phyloP scores from a whole-genome alignment of 1,140 invertebrate species.

The Araneus ventricosus region DNA sequence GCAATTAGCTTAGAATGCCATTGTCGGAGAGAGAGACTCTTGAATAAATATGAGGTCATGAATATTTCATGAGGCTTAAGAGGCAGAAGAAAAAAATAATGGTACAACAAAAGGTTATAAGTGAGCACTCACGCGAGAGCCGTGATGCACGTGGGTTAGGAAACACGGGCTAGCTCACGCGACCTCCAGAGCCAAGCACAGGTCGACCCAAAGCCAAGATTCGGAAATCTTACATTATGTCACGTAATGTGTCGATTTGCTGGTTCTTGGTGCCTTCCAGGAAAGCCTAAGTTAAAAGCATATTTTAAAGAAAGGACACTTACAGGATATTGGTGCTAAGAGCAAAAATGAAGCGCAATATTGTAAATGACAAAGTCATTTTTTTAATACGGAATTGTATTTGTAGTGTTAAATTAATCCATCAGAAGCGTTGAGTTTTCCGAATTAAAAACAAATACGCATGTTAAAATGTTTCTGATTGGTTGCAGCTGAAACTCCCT shows the following conservation, averaged over 20 bases:
- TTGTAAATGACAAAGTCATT: no score
- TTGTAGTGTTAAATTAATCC: no score
- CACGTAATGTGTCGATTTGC: background rate
- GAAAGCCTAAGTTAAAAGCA: background rate
- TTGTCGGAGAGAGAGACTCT: background rate
- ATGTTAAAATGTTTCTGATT: no score
- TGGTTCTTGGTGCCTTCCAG: background rate
- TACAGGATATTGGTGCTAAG: no score
- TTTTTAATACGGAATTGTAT: no score
- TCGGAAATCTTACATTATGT: background rate
- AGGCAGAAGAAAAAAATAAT: slow-evolving; percentile 8
- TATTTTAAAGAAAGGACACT: no score
- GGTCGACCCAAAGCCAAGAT: background rate
- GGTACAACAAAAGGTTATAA: slow-evolving; percentile 49
- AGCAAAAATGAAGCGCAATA: no score
- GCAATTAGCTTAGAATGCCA: slow-evolving; percentile 25
- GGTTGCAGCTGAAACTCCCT: no score
- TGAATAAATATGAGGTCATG: slow-evolving; percentile 34
- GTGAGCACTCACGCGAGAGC: slow-evolving; percentile 4
- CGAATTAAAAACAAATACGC: no score
- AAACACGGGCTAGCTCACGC: background rate
- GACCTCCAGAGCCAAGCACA: background rate
- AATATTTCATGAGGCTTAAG: slow-evolving; percentile 43
- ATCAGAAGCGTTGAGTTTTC: no score
- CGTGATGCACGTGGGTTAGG: background rate